Evolutionary conservation across 2,113 vertebrate genomes (phyloP).

Genomic region (Emydocephalus ijimae): DNA sequence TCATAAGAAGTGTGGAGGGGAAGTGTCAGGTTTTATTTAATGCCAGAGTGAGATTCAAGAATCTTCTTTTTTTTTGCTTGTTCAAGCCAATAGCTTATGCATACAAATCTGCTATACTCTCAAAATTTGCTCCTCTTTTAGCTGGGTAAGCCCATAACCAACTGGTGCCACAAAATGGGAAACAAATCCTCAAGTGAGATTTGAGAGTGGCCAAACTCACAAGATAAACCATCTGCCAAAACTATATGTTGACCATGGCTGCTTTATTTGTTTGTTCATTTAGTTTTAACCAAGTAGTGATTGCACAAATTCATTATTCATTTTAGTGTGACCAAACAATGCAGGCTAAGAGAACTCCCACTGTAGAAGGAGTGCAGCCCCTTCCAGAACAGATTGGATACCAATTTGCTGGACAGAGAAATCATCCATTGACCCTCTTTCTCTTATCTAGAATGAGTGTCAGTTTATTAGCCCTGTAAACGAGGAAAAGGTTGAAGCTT

Average conservation of each 20-base stretch:
- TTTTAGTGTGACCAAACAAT: not conserved
- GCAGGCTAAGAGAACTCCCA: not conserved
- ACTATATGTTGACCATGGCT: not conserved
- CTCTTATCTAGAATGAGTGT: not conserved
- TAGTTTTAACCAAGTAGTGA: not conserved
- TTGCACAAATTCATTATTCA: not conserved
- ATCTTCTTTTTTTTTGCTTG: not conserved
- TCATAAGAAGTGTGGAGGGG: not conserved
- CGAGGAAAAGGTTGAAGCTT: not conserved
- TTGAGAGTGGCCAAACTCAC: not conserved
- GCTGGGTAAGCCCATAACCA: not conserved
- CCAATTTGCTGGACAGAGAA: not conserved
- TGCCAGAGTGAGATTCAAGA: not conserved
- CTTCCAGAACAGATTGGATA: not conserved
- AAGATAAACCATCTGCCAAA: not conserved
- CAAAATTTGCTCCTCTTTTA: not conserved
- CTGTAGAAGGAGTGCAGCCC: not conserved
- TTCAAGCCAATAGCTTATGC: not conserved
- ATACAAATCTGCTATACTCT: not conserved
- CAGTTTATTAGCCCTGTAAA: not conserved
- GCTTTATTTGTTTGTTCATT: not conserved
- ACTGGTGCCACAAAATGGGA: not conserved
- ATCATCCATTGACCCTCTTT: not conserved
- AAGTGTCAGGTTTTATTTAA: not conserved
- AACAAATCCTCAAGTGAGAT: not conserved